These are phyloP conservation scores for Heptranchias perlo DNA, from an alignment of 2,113 vertebrate genomes.

Conservation along the genomic window DNA sequence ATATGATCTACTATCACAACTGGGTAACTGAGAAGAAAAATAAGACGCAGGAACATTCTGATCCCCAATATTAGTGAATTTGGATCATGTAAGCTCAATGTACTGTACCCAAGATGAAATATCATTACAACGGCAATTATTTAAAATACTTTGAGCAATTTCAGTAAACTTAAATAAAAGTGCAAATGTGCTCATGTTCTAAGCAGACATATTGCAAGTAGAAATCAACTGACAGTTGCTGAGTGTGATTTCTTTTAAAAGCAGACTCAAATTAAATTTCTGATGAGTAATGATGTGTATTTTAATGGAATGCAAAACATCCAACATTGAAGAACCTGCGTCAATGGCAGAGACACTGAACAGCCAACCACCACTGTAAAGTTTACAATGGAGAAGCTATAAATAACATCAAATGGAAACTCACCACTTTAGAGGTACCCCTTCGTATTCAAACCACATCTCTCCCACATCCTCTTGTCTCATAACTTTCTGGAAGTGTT, in stretches of 20 bases:
- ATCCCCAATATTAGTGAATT: neutral
- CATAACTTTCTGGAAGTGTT: slow-evolving; percentile 94
- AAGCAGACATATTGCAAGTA: neutral
- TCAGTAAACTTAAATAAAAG: neutral
- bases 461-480: slow-evolving; percentile 84
- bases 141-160: neutral
- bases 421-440: slow-evolving; percentile 92
- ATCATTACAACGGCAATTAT: neutral
- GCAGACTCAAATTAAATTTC: too few species aligned
- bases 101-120: neutral
- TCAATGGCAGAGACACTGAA: neutral
- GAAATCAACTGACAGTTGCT: neutral
- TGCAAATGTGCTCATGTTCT: neutral
- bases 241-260: neutral
- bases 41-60: neutral
- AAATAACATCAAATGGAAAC: slow-evolving; percentile 45
- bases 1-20: neutral
- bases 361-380: neutral
- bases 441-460: slow-evolving; percentile 98
- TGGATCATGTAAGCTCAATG: neutral
- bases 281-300: neutral
- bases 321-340: neutral
- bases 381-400: neutral
- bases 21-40: neutral
- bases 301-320: neutral